A percentile compares a stretch with the other conserved stretches of the same genome.
Evolutionary conservation across 23 tunicate genomes (phyloP).

Genomic region (Trididemnum clinides): DNA sequence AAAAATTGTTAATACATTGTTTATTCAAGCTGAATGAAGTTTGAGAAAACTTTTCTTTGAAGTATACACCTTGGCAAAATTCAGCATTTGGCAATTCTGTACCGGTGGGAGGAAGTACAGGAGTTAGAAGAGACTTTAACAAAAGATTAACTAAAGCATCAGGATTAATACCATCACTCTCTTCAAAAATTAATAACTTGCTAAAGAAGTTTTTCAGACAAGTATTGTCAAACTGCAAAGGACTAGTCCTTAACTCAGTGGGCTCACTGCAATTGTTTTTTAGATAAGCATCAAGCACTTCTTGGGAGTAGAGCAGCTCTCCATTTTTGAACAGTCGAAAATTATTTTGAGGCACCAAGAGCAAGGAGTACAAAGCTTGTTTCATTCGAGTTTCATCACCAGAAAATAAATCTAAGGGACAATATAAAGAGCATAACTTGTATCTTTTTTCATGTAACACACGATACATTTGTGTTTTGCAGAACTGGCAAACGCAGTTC

Average conservation of each 20-base stretch:
- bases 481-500: slow-evolving; percentile 72
- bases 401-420: slow-evolving; percentile 80
- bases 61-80: background rate
- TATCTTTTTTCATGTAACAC: slow-evolving; percentile 1
- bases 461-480: slow-evolving; percentile 47
- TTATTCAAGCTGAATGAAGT: too few relatives aligned
- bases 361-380: slow-evolving; percentile 28
- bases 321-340: slow-evolving; percentile 66
- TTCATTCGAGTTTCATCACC: slow-evolving; percentile 46
- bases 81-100: background rate
- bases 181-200: background rate
- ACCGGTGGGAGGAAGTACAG: background rate
- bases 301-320: slow-evolving; percentile 37
- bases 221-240: too few relatives aligned
- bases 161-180: background rate
- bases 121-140: background rate
- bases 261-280: background rate
- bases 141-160: background rate
- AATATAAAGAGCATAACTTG: slow-evolving; percentile 23
- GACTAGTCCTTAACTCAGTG: too few relatives aligned
- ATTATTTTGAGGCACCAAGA: slow-evolving; percentile 54
- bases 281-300: slow-evolving; percentile 1
- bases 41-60: background rate
- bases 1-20: too few relatives aligned
- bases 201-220: background rate